Percentiles rank a stretch among this genome's conserved stretches.
Evolutionary conservation across 2,113 vertebrate genomes (phyloP).

Genomic region (Peromyscus polionotus): DNA sequence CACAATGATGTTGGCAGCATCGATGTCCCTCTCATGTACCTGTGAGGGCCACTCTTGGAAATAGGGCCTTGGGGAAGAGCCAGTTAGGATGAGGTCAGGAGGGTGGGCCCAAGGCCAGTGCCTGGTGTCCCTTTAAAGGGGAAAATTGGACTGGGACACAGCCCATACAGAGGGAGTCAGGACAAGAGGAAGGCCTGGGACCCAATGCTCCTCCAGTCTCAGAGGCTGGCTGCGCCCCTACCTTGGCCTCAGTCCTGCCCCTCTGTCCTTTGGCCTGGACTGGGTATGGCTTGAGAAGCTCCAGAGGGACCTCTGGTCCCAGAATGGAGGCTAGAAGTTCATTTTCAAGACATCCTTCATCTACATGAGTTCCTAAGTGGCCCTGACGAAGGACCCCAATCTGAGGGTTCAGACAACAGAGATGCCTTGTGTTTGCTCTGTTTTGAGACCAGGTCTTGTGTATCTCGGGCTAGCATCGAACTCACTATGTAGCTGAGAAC

Average conservation of each 20-base stretch:
- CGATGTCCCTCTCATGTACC: background rate
- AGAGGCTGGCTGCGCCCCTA: background rate
- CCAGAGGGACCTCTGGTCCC: background rate
- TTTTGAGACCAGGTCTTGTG: background rate
- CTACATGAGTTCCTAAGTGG: fast-evolving
- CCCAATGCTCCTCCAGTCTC: background rate
- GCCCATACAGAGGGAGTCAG: background rate
- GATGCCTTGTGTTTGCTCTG: background rate
- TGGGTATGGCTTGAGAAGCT: background rate
- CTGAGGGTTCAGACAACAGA: background rate
- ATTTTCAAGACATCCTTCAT: background rate
- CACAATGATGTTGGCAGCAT: fast-evolving
- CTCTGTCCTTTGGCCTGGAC: background rate
- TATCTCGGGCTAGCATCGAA: background rate
- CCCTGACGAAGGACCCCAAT: background rate
- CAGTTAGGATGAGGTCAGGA: background rate
- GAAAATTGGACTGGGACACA: background rate
- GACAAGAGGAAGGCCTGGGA: background rate
- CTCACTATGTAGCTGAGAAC: background rate
- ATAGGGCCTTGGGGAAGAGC: too few relatives aligned
- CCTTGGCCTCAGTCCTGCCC: background rate
- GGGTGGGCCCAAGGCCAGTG: background rate
- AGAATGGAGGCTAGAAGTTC: background rate
- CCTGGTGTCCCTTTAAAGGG: background rate
- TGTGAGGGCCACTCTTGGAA: background rate